These are phyloP conservation scores for Saturnia japonica DNA, from an alignment of 2,888 invertebrate genomes.

Conservation along the genomic window DNA sequence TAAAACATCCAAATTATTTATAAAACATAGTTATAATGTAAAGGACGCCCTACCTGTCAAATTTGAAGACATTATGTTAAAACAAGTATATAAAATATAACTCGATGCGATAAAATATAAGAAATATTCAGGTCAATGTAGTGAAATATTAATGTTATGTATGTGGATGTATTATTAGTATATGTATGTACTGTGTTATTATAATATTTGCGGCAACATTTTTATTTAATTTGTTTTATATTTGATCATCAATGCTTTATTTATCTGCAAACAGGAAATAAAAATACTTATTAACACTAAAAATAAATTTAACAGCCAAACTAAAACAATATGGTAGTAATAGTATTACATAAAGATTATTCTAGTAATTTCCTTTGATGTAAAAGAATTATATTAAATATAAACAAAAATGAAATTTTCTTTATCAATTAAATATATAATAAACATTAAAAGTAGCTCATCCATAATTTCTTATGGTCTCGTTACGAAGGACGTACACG, in stretches of 20 bases:
- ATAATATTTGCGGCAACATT: no score
- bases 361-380: background rate
- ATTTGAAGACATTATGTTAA: background rate
- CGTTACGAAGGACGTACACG: constrained; percentile 22
- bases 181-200: no score
- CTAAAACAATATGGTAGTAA: background rate
- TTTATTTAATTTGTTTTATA: no score
- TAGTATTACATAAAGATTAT: background rate
- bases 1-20: background rate
- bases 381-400: no score
- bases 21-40: background rate
- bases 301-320: no score
- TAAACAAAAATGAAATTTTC: no score
- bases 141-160: no score
- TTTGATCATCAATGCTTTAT: no score
- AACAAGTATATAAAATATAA: background rate
- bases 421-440: background rate
- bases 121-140: background rate
- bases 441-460: background rate
- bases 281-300: no score
- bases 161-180: background rate
- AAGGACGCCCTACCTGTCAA: background rate
- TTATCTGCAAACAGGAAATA: no score
- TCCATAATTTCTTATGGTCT: background rate
- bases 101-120: background rate